Conservation (phyloP, 2,113 vertebrate species). For the Azemiops feae region DNA sequence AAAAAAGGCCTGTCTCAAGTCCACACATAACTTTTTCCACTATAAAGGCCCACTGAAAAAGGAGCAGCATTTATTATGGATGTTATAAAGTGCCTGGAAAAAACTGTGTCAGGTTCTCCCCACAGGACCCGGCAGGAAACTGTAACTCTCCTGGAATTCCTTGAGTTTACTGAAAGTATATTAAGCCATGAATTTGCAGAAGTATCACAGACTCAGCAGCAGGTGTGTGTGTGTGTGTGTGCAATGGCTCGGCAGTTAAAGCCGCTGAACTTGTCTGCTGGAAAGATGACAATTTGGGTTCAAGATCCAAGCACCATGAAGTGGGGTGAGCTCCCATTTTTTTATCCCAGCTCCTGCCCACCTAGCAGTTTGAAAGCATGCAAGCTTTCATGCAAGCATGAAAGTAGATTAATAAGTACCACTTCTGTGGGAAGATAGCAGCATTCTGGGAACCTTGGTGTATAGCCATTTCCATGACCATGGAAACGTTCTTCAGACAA, state of each 20-base stretch:
- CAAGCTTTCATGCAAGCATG: too few relatives aligned
- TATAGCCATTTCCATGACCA: too few relatives aligned
- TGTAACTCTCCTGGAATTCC: not conserved
- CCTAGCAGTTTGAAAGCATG: not conserved
- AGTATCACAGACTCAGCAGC: not conserved
- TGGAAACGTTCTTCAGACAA: not conserved
- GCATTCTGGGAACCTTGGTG: too few relatives aligned
- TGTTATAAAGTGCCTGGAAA: not conserved
- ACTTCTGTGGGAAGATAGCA: not conserved
- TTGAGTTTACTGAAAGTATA: not conserved
- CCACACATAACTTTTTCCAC: not conserved
- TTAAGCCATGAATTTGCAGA: not conserved
- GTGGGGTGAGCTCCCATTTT: not conserved
- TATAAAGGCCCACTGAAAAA: not conserved
- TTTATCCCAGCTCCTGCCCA: not conserved
- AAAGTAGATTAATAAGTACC: too few relatives aligned
- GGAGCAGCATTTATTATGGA: not conserved
- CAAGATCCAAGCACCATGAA: not conserved
- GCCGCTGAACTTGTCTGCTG: not conserved
- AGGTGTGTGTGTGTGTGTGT: too few relatives aligned
- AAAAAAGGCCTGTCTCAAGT: not conserved
- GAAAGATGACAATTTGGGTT: not conserved
- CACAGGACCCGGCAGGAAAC: not conserved
- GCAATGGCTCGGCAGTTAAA: not conserved
- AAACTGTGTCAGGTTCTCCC: not conserved